These are phyloP conservation scores for Drepana arcuata DNA, from an alignment of 1,140 invertebrate species.

Conservation along the genomic window DNA sequence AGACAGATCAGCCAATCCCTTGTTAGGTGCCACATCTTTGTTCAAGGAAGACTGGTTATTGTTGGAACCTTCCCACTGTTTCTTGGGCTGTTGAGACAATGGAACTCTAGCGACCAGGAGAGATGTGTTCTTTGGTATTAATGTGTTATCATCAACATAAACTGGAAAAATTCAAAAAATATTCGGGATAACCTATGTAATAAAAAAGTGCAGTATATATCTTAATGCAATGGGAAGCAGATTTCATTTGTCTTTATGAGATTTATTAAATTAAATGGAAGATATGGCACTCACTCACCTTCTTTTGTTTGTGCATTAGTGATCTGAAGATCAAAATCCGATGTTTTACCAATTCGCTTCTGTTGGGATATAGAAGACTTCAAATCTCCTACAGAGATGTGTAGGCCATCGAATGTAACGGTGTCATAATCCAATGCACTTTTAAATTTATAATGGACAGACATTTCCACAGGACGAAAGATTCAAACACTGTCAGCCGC, in stretches of 20 bases:
- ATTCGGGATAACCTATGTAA: neutral
- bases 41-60: constrained; percentile 40
- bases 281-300: constrained; percentile 75
- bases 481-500: no score
- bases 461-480: constrained; percentile 76
- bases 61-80: constrained; percentile 78
- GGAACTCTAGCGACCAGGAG: constrained; percentile 95
- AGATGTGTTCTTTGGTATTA: constrained; percentile 98
- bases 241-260: constrained; percentile 3
- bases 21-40: constrained; percentile 72
- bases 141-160: constrained; percentile 89
- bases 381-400: constrained; percentile 94
- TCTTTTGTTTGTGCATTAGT: constrained; percentile 98
- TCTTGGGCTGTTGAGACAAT: constrained; percentile 80
- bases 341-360: constrained; percentile 93
- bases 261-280: neutral
- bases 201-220: no score
- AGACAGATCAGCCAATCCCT: constrained; percentile 84
- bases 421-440: constrained; percentile 95
- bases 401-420: constrained; percentile 96
- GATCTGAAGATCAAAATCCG: constrained; percentile 96
- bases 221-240: neutral
- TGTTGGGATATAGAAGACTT: constrained; percentile 96
- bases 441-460: constrained; percentile 99
- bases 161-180: constrained; percentile 86